Conservation (phyloP, 1,140 invertebrate species). For the Metopolophium dirhodum region DNA sequence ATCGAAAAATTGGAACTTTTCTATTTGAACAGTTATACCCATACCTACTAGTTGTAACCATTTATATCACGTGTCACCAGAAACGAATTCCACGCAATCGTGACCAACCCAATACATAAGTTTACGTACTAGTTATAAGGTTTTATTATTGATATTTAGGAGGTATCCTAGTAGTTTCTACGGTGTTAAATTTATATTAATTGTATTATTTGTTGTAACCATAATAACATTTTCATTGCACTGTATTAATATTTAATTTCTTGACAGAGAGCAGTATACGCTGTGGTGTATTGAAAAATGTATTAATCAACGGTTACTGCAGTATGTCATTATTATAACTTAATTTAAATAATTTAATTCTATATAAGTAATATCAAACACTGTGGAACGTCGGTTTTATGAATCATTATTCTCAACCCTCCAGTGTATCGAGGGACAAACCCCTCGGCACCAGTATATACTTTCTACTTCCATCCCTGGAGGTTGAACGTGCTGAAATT, state of each 20-base stretch:
- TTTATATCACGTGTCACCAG: no score
- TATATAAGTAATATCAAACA: not conserved
- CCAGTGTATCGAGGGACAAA: not conserved
- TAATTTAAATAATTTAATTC: not conserved
- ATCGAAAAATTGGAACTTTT: no score
- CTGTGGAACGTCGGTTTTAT: not conserved
- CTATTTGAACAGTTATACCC: no score
- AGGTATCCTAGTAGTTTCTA: no score
- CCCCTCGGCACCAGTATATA: not conserved
- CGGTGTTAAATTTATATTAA: no score
- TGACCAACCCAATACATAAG: no score
- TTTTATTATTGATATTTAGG: no score
- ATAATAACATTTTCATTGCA: not conserved
- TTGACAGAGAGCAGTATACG: not conserved
- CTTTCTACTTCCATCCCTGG: not conserved
- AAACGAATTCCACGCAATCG: no score
- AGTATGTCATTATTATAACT: not conserved
- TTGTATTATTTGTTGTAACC: no score
- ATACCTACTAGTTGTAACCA: no score
- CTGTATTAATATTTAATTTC: not conserved
- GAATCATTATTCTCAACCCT: not conserved
- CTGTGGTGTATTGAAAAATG: not conserved
- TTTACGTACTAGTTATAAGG: no score
- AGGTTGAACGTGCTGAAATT: not conserved
- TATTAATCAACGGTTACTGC: not conserved